Conservation (phyloP, 2,888 invertebrate genomes). For the Atethmia centrago region DNA sequence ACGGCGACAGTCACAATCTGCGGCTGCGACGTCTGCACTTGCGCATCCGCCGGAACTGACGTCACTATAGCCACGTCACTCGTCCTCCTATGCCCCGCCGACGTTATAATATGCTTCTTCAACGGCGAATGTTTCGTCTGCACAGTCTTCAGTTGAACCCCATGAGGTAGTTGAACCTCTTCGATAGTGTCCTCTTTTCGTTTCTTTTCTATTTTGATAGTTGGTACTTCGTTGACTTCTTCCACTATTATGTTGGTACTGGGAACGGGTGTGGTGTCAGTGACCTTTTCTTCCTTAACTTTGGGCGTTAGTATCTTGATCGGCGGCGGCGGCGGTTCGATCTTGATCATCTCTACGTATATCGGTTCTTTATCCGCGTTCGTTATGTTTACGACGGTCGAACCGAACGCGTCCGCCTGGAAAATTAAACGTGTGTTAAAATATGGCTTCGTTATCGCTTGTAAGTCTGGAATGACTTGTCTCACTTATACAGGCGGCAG, state of each 20-base stretch:
- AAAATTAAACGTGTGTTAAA: neutral
- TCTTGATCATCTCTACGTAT: slow-evolving; percentile 68
- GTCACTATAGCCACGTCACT: slow-evolving; percentile 65
- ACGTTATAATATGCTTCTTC: slow-evolving; percentile 85
- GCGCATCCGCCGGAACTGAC: slow-evolving; percentile 31
- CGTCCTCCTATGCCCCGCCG: slow-evolving; percentile 72
- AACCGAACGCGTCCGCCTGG: slow-evolving; percentile 78
- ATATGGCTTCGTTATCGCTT: neutral
- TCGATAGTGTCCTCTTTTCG: slow-evolving; percentile 75
- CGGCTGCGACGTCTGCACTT: slow-evolving; percentile 68
- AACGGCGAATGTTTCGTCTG: slow-evolving; percentile 83
- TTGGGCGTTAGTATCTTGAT: slow-evolving; percentile 59
- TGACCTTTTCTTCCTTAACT: slow-evolving; percentile 52
- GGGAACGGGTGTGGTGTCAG: slow-evolving; percentile 68
- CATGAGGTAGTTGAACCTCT: slow-evolving; percentile 68
- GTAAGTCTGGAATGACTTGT: too few relatives aligned
- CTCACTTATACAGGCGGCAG: too few relatives aligned
- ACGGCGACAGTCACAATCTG: slow-evolving; percentile 84
- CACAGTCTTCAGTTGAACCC: slow-evolving; percentile 83
- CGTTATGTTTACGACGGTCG: slow-evolving; percentile 75
- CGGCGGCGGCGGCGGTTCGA: slow-evolving; percentile 57
- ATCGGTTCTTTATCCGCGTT: slow-evolving; percentile 75
- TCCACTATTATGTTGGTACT: slow-evolving; percentile 76
- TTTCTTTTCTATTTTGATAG: slow-evolving; percentile 64
- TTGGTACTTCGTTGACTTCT: slow-evolving; percentile 78